Evolutionary conservation across 2,888 invertebrate genomes (phyloP), one percentile per base, ranked within the genome.

Genomic region (Diarsia dahlii): DNA sequence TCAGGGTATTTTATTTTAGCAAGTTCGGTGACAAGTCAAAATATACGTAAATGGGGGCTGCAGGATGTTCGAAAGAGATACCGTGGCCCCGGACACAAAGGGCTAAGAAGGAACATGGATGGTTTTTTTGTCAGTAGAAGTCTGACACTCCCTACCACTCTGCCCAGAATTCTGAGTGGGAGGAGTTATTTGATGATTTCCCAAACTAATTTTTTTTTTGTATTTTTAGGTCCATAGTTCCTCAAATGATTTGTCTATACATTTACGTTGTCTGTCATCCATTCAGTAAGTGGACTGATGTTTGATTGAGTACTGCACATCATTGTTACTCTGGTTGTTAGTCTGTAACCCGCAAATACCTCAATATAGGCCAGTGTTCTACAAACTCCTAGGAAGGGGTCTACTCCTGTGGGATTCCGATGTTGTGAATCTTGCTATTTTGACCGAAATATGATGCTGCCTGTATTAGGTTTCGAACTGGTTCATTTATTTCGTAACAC

Each of bases 271-370:
- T 52, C 45, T 56, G 60, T 71, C 84, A 60, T 18, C 20, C 76
- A 12, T 39, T 72, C 62, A 56, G 48, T 63, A 20, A 46, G 58
- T 69, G 39, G 69, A 60, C 71, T 67, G 84, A 81, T 76, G 66
- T 84, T 67, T 76, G 85, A 82, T 84, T 73, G 82, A 81, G 81
- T 62, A 67, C 60, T 46, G 63, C 70, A 67, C 34, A 48, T 69
- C 84, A 39, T 68, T 56, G 76, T 68, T 72, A 56, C 54, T 46
- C 13, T 34, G 45, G 15, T 45, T 39, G 66, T 72, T 56, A 60
- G 20, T 58, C 64, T n/a, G 58, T 70, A 71, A 56, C 18, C 58
- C 50, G 58, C 48, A 69, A 73, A 58, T 67, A 28, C 8, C 52
- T 45, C 58, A 54, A 84, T 63, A 67, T 18, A 67, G 46, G 50